These are phyloP conservation scores for Dendropsophus ebraccatus DNA, from an alignment of 2,113 vertebrate genomes.

Conservation along the genomic window DNA sequence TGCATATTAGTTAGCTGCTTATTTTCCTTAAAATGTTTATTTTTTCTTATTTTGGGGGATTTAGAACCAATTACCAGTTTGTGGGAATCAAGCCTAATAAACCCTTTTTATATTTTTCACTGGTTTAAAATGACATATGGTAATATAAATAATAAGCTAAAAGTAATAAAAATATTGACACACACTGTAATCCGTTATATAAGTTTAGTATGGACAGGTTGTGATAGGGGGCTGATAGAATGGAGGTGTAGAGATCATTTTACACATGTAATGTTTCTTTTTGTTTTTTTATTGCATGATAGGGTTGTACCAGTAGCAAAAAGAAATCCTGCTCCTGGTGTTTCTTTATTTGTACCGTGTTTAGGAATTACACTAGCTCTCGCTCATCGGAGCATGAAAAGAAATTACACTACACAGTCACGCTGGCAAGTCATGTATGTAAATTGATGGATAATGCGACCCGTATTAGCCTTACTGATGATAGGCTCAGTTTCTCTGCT, in stretches of 20 bases:
- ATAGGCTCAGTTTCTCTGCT: conserved; percentile 70
- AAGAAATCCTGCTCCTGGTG: conserved; percentile 17
- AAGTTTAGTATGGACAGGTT: neutral
- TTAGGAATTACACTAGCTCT: conserved; percentile 76
- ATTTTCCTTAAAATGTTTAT: too few relatives aligned
- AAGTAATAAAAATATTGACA: neutral
- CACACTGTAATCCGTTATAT: neutral
- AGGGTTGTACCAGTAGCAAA: neutral
- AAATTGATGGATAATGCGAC: conserved; percentile 80
- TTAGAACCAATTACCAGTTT: too few relatives aligned
- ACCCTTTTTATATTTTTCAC: too few relatives aligned
- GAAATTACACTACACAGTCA: conserved; percentile 57
- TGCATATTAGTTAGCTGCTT: too few relatives aligned
- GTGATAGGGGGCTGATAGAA: neutral
- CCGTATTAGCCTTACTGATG: conserved; percentile 65
- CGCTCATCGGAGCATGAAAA: conserved; percentile 68
- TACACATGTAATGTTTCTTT: neutral
- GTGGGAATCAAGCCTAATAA: too few relatives aligned
- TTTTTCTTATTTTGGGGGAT: too few relatives aligned
- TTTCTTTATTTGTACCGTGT: conserved; percentile 62
- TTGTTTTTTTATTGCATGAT: neutral
- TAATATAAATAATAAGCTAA: too few relatives aligned
- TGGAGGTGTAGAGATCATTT: neutral
- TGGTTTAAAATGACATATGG: too few relatives aligned
- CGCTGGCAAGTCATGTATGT: conserved; percentile 59